phyloP scores from a whole-genome alignment of 2,888 invertebrate species.

The Lydus trimaculatus region DNA sequence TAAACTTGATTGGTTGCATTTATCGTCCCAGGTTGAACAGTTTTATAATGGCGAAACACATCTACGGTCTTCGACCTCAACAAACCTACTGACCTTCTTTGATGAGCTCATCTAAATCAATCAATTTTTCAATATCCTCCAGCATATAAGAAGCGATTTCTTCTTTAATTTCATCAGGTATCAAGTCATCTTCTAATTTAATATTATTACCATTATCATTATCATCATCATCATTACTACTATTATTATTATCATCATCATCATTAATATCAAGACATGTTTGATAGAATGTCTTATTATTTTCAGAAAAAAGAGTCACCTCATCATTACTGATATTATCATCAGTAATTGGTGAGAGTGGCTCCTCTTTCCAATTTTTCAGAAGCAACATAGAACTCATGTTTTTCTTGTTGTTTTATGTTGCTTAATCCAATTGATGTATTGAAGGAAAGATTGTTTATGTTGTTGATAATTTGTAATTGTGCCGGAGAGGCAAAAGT shows the following conservation, averaged over 20 bases:
- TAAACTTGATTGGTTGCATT: too few species aligned
- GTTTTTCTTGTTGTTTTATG: slow-evolving; percentile 24
- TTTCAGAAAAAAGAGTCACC: slow-evolving; percentile 49
- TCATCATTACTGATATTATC: slow-evolving; percentile 49
- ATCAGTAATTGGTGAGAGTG: slow-evolving; percentile 60
- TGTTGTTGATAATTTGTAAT: slow-evolving; percentile 38
- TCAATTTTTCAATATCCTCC: slow-evolving; percentile 64
- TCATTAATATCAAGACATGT: slow-evolving; percentile 51
- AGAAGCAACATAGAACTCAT: slow-evolving; percentile 53
- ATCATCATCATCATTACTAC: slow-evolving; percentile 43
- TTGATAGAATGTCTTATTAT: slow-evolving; percentile 50
- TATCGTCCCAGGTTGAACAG: too few species aligned
- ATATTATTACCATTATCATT: slow-evolving; percentile 48
- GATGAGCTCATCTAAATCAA: slow-evolving; percentile 69
- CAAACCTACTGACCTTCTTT: slow-evolving; percentile 65
- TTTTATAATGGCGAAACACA: too few species aligned
- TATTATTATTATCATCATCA: slow-evolving; percentile 51
- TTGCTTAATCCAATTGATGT: slow-evolving; percentile 26
- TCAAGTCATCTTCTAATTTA: slow-evolving; percentile 47
- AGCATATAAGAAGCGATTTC: slow-evolving; percentile 71
- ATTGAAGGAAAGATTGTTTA: slow-evolving; percentile 50
- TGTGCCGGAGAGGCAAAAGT: slow-evolving; percentile 69
- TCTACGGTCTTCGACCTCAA: too few species aligned
- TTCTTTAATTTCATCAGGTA: slow-evolving; percentile 57
- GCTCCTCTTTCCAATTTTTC: slow-evolving; percentile 63